These are phyloP conservation scores for Cerceris ruficornis DNA, from an alignment of 2,888 invertebrate genomes.

Conservation along the genomic window DNA sequence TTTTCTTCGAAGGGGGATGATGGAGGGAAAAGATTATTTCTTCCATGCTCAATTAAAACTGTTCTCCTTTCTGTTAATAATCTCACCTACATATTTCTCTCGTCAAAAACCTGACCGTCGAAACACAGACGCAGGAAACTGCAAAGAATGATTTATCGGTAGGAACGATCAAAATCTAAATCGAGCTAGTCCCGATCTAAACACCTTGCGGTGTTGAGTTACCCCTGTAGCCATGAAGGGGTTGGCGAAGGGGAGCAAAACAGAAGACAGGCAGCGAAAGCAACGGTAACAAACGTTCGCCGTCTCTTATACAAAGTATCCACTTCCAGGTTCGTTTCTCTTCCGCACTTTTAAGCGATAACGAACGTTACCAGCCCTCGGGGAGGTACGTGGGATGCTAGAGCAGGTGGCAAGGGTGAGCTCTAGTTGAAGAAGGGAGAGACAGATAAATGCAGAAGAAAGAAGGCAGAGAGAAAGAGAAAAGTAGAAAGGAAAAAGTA, in stretches of 20 bases:
- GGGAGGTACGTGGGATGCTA: constrained; percentile 32
- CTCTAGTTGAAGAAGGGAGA: neutral
- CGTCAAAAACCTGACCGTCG: too few relatives aligned
- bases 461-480: neutral
- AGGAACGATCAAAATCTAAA: constrained; percentile 2
- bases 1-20: too few relatives aligned
- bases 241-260: neutral
- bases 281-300: constrained; percentile 69
- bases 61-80: too few relatives aligned
- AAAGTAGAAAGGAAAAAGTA: too few relatives aligned
- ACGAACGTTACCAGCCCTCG: constrained; percentile 66
- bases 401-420: constrained; percentile 27
- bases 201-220: constrained; percentile 37
- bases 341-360: constrained; percentile 71
- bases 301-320: constrained; percentile 71
- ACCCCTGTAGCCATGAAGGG: neutral
- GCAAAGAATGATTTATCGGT: neutral
- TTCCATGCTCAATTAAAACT: too few relatives aligned
- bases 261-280: constrained; percentile 47
- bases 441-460: neutral
- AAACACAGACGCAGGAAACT: neutral
- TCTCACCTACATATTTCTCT: too few relatives aligned
- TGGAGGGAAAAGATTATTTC: too few relatives aligned
- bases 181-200: constrained; percentile 13
- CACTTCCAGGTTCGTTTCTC: constrained; percentile 68